Evolutionary conservation across 2,113 vertebrate species (phyloP).

Genomic region (Osmerus mordax): DNA sequence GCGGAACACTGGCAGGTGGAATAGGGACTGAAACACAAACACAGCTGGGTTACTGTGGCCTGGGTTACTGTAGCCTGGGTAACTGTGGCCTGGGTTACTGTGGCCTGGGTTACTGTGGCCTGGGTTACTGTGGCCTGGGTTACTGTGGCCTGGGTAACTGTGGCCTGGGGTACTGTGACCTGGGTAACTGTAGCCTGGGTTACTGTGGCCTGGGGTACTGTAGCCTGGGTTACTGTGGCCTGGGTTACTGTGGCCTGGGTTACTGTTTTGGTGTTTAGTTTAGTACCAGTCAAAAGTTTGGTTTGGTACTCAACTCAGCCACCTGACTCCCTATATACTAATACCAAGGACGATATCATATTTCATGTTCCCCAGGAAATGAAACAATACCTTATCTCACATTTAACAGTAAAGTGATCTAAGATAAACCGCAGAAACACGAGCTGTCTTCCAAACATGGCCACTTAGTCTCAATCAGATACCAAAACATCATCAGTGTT

Average conservation of each 20-base stretch:
- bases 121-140: too few species aligned
- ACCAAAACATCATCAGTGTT: conserved; percentile 2
- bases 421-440: conserved; percentile 39
- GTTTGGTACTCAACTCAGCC: too few species aligned
- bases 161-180: not conserved
- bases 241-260: too few species aligned
- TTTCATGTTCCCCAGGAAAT: conserved; percentile 45
- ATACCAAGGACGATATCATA: too few species aligned
- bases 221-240: too few species aligned
- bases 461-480: conserved; percentile 50
- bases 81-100: too few species aligned
- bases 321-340: too few species aligned
- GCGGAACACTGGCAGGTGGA: conserved; percentile 91
- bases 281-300: too few species aligned
- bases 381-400: conserved; percentile 59
- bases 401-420: conserved; percentile 55
- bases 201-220: too few species aligned
- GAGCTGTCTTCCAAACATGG: conserved; percentile 40
- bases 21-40: conserved; percentile 82
- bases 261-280: too few species aligned
- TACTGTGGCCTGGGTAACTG: not conserved
- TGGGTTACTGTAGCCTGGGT: not conserved
- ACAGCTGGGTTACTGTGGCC: not conserved
- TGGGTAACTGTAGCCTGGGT: not conserved
- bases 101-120: too few species aligned